Evolutionary conservation across 1,140 invertebrate genomes (phyloP), one percentile per base, ranked within the genome.

Genomic region (Reticulitermes speratus): DNA sequence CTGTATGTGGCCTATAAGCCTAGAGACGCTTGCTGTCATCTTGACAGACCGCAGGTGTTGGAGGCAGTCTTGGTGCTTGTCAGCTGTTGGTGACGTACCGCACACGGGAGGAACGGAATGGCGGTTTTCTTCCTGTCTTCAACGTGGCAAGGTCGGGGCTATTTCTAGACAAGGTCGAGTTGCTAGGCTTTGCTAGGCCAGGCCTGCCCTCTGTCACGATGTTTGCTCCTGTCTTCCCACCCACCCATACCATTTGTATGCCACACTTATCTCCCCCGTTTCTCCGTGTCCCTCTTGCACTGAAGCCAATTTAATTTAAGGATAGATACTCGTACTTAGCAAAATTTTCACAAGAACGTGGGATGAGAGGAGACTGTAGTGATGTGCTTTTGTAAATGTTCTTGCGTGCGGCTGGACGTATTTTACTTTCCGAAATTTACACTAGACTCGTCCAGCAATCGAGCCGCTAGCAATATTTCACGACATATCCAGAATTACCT

Each of bases 81-180:
- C 65, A 75, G 65, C 65, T 75, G 65, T 30, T 75, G 65, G 65
- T 75, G 65, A 75, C 65, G 65, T 75, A 75, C 65, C 11, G 65
- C 65, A 3, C 25, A 75, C n/a, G 65, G 65, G 65, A 75, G n/a
- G 65, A 75, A 75, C 25, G 9, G 65, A 75, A 75, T 30, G 65
- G 65, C 65, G 65, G 65, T 75, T 75, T 30, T 75, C 65, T 75
- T 75, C 65, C 65, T 30, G 52, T 12, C 52, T 55, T 55, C 52
- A 55, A 19, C 19, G 25, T 75, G 65, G 65, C 65, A 75, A 75
- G 65, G 65, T 75, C 65, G 65, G 14, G 65, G 65, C 65, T 75
- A 75, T 75, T 75, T 75, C 65, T 75, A 75, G 65, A 75, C 65
- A 75, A 75, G 65, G 65, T 75, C 65, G 65, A 30, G 65, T 75